These are phyloP conservation scores for Sylvicola fuscatus DNA, from an alignment of 2,888 invertebrate genomes.

Conservation along the genomic window DNA sequence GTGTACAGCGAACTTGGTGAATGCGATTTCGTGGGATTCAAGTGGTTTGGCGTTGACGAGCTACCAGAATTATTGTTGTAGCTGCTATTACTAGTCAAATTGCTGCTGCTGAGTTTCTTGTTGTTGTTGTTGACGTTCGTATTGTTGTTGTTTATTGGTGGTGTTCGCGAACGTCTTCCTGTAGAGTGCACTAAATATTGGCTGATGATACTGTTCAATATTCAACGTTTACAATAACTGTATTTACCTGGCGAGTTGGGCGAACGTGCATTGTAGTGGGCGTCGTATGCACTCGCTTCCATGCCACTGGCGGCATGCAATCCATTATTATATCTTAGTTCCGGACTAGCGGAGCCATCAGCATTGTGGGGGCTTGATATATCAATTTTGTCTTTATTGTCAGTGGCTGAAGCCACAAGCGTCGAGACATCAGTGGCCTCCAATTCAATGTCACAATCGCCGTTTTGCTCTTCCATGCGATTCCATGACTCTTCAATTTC, in stretches of 20 bases:
- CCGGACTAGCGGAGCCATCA: background rate
- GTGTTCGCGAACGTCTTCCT: background rate
- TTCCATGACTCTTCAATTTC: constrained; percentile 2
- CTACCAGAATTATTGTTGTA: too few species aligned
- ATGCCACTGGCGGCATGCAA: too few species aligned
- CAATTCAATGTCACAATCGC: constrained; percentile 1
- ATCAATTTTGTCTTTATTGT: background rate
- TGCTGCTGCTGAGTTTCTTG: too few species aligned
- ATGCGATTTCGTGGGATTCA: constrained; percentile 6
- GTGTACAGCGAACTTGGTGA: constrained; percentile 4
- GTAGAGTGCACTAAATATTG: background rate
- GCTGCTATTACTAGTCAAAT: too few species aligned
- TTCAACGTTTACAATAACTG: too few species aligned
- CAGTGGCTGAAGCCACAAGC: background rate
- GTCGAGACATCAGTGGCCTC: background rate
- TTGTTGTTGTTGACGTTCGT: too few species aligned
- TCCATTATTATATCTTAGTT: too few species aligned
- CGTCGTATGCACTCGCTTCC: too few species aligned
- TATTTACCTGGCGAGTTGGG: too few species aligned
- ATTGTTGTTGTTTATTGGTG: background rate
- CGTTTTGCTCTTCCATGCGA: constrained; percentile 2
- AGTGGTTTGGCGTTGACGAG: background rate
- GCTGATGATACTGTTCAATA: background rate
- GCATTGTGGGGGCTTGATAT: background rate
- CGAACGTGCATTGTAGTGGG: too few species aligned